Base-by-base conservation (phyloP, 2,797 vertebrate genomes). In the Pseudomugil tenellus region DNA sequence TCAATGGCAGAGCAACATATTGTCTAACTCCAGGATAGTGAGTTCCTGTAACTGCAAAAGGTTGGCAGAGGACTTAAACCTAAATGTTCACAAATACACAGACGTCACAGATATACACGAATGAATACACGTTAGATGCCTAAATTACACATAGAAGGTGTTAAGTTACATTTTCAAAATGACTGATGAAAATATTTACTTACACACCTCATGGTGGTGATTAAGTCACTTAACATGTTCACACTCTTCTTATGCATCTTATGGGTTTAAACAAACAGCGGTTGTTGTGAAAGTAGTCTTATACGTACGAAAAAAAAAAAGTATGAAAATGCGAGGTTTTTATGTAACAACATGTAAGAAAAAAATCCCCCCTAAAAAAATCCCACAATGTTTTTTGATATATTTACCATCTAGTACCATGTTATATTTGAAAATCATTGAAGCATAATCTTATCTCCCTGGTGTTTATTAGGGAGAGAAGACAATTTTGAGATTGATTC, bases 1-100 rank as follows among this genome's bases (percentile, higher is more conserved):
- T 81, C 19, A 53, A 62, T 67, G 56, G 51, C 63, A 54, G 29
- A 65, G 32, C 78, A 76, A 80, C 62, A 76, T n/a, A 70, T 75
- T 59, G 43, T 60, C 55, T 87, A 58, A 76, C 66, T 75, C 54
- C 67, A 73, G 61, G 60, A 81, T 57, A 39, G 59, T 31, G 21
- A 63, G 49, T 52, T 77, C 41, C 68, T 74, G 34, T 58, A 76
- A 39, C 70, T 78, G 35, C 55, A 79, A 59, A 46, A 57, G 63
- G 14, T 52, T 54, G 57, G 69, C 55, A 69, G 43, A 13, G 7
- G 65, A 29, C 31, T n/a, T 58, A 70, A 12, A 3, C 21, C 54
- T 26, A 37, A 51, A 58, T 58, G 5, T 55, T 3, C 49, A 60
- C 39, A 62, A 8, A 43, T 31, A 54, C 1, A 37, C 17, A 59